Evolutionary conservation across 2,797 vertebrate species (phyloP), one percentile per base, ranked within the genome.

Genomic region (Enteromius thamalakanensis): DNA sequence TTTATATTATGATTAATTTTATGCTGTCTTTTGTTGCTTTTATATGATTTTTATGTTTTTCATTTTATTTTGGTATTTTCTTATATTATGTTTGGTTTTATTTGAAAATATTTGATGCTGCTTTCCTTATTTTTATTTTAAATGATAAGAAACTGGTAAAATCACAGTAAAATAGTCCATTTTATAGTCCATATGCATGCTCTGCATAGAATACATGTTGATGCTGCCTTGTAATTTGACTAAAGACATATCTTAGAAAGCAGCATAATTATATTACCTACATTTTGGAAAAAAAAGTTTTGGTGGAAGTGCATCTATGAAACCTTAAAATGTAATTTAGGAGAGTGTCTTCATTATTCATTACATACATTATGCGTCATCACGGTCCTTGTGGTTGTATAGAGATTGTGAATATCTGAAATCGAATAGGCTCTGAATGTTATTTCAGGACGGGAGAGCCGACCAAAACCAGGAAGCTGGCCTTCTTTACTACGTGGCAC

Each of bases 401-500:
- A 71, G 21, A 71, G 17, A 49, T 51, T n/a, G 62, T 79, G 53
- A 19, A 58, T 55, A 47, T 23, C 8, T 80, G 15, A 74, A 42
- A 62, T 76, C 0, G 9, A 37, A 37, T 42, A 17, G 1, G n/a
- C 26, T 74, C 42, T 29, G 14, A 60, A 72, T 76, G 6, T 32
- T 76, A 21, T 87, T 90, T 84, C 87, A 98, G 97, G 93, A 95
- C 86, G 0, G 96, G 96, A 0, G 96, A 97, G 4, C 93, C 88
- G 2, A 90, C 93, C 47, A 98, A 94, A 93, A 94, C 95, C 1
- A 95, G 95, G 88, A 93, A 91, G 74, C 93, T 97, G 85, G 93
- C 94, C 53, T 97, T 99, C 86, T 95, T 98, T 81, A 95, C 96
- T 34, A 97, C 95, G 0, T 97, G 96, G 94, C 95, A 87, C 89